Conservation (phyloP, 2,797 vertebrate genomes). For the Alectoris magna region DNA sequence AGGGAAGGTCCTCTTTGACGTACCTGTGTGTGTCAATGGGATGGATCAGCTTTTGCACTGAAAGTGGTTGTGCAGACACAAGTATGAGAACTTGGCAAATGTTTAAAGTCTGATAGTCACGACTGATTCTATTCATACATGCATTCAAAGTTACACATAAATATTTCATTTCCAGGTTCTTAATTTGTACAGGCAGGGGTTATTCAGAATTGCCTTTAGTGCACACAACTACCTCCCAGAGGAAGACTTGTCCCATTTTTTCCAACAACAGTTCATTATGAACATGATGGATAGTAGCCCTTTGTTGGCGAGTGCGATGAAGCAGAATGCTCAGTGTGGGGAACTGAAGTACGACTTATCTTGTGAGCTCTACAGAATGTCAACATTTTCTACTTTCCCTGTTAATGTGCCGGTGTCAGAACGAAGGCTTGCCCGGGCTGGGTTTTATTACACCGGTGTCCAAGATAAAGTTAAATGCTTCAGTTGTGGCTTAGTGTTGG, state of each 20-base stretch:
- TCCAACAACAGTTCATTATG: conserved; percentile 74
- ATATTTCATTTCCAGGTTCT: conserved; percentile 49
- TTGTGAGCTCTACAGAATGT: conserved; percentile 93
- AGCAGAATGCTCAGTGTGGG: conserved; percentile 77
- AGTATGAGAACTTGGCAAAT: not conserved
- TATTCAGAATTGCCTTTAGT: conserved; percentile 56
- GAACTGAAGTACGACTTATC: conserved; percentile 93
- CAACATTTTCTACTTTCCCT: conserved; percentile 92
- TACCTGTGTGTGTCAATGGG: not conserved
- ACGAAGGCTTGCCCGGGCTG: conserved; percentile 93
- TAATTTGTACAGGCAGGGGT: conserved; percentile 13
- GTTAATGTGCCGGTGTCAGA: conserved; percentile 84
- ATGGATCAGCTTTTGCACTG: not conserved
- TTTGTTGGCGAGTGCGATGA: conserved; percentile 84
- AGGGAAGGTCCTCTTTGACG: not conserved
- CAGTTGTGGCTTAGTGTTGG: conserved; percentile 88
- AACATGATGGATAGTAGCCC: conserved; percentile 87
- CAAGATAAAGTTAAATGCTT: conserved; percentile 95
- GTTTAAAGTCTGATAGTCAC: not conserved
- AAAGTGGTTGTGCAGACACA: not conserved
- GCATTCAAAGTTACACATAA: not conserved
- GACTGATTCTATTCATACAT: not conserved
- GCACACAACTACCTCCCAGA: conserved; percentile 89
- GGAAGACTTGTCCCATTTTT: conserved; percentile 81
- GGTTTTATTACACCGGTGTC: conserved; percentile 94